Evolutionary conservation across 2,888 invertebrate genomes (phyloP).

Genomic region (Cosmopolites sordidus): DNA sequence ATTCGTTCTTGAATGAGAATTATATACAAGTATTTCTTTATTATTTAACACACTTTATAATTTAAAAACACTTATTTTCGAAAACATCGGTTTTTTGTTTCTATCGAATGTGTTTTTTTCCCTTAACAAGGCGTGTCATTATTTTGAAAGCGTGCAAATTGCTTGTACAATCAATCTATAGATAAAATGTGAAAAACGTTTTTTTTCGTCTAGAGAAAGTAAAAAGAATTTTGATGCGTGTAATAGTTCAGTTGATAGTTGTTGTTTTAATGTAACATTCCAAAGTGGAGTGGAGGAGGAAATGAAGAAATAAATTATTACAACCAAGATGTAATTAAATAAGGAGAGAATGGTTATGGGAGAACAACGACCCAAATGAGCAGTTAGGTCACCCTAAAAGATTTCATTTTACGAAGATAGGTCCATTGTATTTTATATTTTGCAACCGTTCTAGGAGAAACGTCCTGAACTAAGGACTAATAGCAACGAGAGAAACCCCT

Average conservation of each 20-base stretch:
- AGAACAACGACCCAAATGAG: constrained; percentile 12
- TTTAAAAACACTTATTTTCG: too few relatives aligned
- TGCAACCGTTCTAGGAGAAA: constrained; percentile 15
- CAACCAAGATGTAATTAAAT: constrained; percentile 8
- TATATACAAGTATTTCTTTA: too few relatives aligned
- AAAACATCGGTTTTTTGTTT: too few relatives aligned
- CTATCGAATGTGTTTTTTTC: too few relatives aligned
- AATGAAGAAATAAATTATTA: neutral
- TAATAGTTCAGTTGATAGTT: neutral
- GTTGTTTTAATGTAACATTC: neutral
- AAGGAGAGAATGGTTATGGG: constrained; percentile 14
- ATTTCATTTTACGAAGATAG: constrained; percentile 11
- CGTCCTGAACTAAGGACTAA: constrained; percentile 18
- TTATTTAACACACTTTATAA: too few relatives aligned
- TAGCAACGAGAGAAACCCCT: constrained; percentile 16
- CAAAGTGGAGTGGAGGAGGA: neutral
- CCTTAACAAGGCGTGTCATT: too few relatives aligned
- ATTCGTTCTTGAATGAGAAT: too few relatives aligned
- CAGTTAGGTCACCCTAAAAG: constrained; percentile 16
- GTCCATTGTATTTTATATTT: constrained; percentile 21
- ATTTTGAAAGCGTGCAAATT: too few relatives aligned
- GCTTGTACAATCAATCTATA: too few relatives aligned
- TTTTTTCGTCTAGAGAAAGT: too few relatives aligned
- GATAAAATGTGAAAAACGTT: too few relatives aligned
- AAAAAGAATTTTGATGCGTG: too few relatives aligned